Evolutionary conservation across 2,113 vertebrate genomes (phyloP), one percentile per base, ranked within the genome.

Genomic region (Neolamprologus ventralis): DNA sequence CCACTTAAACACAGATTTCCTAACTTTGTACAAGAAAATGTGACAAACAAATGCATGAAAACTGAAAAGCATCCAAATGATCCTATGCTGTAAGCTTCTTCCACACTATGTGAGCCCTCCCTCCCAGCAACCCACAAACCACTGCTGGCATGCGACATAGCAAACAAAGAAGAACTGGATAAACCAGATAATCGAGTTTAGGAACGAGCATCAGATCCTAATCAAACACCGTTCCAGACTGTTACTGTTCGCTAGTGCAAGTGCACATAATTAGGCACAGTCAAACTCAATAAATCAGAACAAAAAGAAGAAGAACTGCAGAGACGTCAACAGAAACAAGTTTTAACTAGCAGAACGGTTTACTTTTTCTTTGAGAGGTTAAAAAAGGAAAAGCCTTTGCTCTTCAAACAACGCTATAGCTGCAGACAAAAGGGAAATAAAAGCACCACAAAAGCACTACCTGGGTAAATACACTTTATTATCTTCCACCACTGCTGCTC

Each of bases 381-480:
- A 31, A 12, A 75, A 47, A 75, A 75, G 1, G 23, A 78, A 78
- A 49, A 47, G 1, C 71, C 23, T 49, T 49, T 28, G 9, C 23
- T 28, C 16, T 47, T 49, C 71, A 78, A 78, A 45, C 26, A 31
- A 6, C 11, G 26, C 26, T 51, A 78, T 2, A 78, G 73, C 73
- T 78, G 42, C 73, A 78, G 73, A 78, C 73, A 51, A 51, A 78
- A 8, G 26, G 73, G 73, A 78, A 78, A 78, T 78, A 78, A 78
- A 78, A 78, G 16, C 45, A 6, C 2, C 73, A n/a, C 42, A 33
- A 51, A 78, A 78, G 16, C 73, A 49, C 2, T 4, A 51, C 73
- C 45, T n/a, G 45, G 26, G 73, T 4, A 78, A 78, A 78, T 49
- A n/a, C 17, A 31, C 73, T 78, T 78, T 78, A 78, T 78, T 78